These are phyloP conservation scores for Agriopis aurantiaria DNA, from an alignment of 2,888 invertebrate species.

Conservation along the genomic window DNA sequence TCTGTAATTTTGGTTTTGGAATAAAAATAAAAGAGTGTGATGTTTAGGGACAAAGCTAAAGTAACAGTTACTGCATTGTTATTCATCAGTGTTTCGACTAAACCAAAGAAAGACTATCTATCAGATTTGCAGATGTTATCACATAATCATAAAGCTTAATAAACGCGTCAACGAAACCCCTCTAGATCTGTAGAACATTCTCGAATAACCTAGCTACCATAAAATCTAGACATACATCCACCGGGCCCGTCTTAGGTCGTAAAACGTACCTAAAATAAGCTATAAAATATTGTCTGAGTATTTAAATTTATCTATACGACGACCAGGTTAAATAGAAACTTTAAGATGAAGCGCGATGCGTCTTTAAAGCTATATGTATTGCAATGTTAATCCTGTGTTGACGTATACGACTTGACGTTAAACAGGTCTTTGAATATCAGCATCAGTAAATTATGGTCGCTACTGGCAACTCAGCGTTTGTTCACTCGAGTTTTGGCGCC, in stretches of 20 bases:
- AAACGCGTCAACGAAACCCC: constrained; percentile 48
- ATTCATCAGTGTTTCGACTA: neutral
- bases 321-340: constrained; percentile 61
- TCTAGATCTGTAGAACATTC: constrained; percentile 56
- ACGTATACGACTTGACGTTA: neutral
- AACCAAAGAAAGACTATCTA: no score
- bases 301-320: constrained; percentile 80
- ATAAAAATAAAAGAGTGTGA: no score
- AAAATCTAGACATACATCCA: constrained; percentile 81
- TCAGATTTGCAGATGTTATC: neutral
- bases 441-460: neutral
- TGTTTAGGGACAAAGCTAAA: no score
- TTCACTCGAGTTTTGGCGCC: no score
- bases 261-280: constrained; percentile 84
- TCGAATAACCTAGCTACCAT: constrained; percentile 55
- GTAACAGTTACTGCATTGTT: no score
- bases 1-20: no score
- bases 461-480: neutral
- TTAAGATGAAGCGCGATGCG: constrained; percentile 28
- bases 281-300: constrained; percentile 84
- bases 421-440: neutral
- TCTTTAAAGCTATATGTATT: constrained; percentile 6
- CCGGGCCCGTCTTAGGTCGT: constrained; percentile 77
- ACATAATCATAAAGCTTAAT: constrained; percentile 33
- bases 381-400: constrained; percentile 10